Evolutionary conservation across 2,888 invertebrate species (phyloP).

Genomic region (Amphipyra berbera): DNA sequence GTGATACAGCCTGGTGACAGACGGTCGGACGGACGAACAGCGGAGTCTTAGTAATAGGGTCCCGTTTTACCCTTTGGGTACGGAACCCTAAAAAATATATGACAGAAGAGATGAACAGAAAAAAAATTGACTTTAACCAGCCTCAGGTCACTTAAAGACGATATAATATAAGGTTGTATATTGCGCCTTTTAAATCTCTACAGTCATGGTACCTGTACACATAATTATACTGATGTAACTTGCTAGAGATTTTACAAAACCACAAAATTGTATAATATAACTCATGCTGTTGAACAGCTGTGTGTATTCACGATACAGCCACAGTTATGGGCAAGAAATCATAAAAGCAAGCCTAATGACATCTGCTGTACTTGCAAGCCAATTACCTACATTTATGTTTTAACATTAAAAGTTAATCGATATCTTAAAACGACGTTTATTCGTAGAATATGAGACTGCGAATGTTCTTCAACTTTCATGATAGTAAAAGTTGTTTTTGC

Average conservation of each 20-base stretch:
- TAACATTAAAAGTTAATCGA: conserved; percentile 5
- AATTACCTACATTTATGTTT: conserved; percentile 9
- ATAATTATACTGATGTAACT: conserved; percentile 21
- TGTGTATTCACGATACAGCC: not conserved
- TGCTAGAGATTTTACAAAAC: conserved; percentile 6
- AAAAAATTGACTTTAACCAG: no score
- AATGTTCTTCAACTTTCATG: not conserved
- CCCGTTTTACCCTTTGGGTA: no score
- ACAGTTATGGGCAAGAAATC: not conserved
- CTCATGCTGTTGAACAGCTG: conserved; percentile 1
- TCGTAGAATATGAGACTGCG: not conserved
- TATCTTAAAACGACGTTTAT: no score
- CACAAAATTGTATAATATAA: not conserved
- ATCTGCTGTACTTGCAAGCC: not conserved
- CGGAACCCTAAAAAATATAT: no score
- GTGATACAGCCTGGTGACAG: no score
- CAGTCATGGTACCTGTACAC: conserved; percentile 11
- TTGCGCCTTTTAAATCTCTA: conserved; percentile 2
- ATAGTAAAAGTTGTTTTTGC: conserved; percentile 18
- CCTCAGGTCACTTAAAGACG: no score
- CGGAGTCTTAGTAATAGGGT: no score
- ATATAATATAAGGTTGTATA: conserved; percentile 3
- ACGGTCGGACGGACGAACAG: no score
- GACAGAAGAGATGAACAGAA: no score
- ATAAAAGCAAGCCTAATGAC: not conserved